Conservation (phyloP, 1,140 invertebrate species). For the Oryctes rhinoceros region DNA sequence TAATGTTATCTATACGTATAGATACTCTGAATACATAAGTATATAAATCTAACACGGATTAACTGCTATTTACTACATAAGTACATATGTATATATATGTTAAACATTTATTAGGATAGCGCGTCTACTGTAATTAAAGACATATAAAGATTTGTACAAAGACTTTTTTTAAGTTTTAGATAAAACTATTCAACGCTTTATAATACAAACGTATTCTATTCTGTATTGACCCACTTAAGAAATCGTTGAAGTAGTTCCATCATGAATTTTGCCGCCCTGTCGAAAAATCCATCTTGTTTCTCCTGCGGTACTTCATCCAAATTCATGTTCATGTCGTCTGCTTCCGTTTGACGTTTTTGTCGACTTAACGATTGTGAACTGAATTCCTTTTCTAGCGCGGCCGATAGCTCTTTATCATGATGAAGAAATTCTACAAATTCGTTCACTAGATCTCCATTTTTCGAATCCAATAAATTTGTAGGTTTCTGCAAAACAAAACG, state of each 20-base stretch:
- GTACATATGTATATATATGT: too few species aligned
- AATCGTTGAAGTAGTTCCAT: constrained; percentile 59
- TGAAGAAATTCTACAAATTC: constrained; percentile 53
- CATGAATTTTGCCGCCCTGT: constrained; percentile 59
- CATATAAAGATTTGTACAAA: too few species aligned
- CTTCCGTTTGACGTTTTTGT: constrained; percentile 50
- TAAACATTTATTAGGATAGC: too few species aligned
- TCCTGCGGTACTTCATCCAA: constrained; percentile 45
- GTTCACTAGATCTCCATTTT: constrained; percentile 12
- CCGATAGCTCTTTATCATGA: constrained; percentile 53
- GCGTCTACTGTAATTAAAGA: too few species aligned
- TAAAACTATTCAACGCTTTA: background rate
- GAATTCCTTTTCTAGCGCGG: constrained; percentile 48
- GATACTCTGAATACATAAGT: too few species aligned
- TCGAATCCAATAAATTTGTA: background rate
- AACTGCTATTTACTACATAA: too few species aligned
- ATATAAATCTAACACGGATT: too few species aligned
- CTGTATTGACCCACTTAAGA: constrained; percentile 60
- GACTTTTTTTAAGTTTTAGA: too few species aligned
- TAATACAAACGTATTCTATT: constrained; percentile 39
- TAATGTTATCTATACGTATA: too few species aligned
- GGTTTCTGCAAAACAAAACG: background rate
- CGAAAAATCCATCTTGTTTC: constrained; percentile 56
- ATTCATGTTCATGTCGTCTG: constrained; percentile 43
- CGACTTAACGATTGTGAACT: constrained; percentile 40